These are phyloP conservation scores for Ammodramus savannarum DNA, from an alignment of 2,113 vertebrate species.

Conservation along the genomic window DNA sequence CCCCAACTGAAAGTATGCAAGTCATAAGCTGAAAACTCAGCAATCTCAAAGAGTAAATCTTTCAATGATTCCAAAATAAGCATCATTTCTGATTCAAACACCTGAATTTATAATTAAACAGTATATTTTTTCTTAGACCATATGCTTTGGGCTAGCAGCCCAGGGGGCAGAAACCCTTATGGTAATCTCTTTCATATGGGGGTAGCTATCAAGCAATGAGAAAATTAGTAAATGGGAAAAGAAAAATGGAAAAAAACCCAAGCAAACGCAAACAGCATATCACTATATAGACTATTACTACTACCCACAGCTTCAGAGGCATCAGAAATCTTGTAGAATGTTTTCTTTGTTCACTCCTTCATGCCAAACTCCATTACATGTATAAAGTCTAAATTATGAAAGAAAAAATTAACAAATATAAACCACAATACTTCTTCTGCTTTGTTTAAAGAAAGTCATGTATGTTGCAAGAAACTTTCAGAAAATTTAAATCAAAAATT, in stretches of 20 bases:
- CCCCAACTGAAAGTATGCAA: not conserved
- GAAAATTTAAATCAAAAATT: not conserved
- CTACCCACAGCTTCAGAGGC: not conserved
- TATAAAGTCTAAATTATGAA: not conserved
- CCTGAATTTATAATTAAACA: not conserved
- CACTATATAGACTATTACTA: accelerated
- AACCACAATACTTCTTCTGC: not conserved
- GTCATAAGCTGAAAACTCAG: not conserved
- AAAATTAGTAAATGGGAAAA: not conserved
- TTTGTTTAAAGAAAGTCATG: not conserved
- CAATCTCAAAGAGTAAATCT: not conserved
- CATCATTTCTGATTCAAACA: not conserved
- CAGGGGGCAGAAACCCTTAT: not conserved
- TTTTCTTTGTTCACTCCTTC: not conserved
- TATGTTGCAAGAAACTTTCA: not conserved
- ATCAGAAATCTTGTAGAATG: not conserved
- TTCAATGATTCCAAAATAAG: not conserved
- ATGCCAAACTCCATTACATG: not conserved
- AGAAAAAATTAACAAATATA: not conserved
- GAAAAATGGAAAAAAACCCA: not conserved
- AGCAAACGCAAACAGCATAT: not conserved
- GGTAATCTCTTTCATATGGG: not conserved
- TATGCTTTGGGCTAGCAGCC: not conserved
- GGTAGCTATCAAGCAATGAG: not conserved
- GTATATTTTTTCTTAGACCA: not conserved